Conservation (phyloP, 1,140 invertebrate genomes). For the Meloidogyne floridensis region DNA sequence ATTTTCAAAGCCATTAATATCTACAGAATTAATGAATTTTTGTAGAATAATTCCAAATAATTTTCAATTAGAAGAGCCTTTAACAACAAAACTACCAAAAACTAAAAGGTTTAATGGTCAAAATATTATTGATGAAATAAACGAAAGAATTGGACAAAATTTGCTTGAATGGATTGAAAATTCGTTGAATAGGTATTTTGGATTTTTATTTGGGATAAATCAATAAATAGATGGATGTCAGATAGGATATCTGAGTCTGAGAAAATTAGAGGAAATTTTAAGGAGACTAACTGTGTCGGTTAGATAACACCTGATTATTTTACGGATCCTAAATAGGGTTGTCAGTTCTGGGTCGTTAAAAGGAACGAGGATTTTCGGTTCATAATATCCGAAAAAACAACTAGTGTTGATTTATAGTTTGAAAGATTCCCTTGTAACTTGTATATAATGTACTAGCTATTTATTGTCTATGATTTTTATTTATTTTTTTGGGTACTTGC, state of each 20-base stretch:
- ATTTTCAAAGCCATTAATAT: not conserved
- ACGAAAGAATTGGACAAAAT: conserved; percentile 1
- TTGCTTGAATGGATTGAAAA: conserved; percentile 28
- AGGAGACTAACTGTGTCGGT: too few species aligned
- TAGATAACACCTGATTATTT: too few species aligned
- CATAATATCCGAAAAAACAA: too few species aligned
- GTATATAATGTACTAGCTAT: too few species aligned
- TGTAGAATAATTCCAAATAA: not conserved
- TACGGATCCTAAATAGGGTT: too few species aligned
- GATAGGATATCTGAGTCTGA: not conserved
- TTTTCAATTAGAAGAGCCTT: not conserved
- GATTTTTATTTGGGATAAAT: not conserved
- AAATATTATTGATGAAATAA: conserved; percentile 10
- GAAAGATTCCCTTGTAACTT: too few species aligned
- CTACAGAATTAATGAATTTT: conserved; percentile 12
- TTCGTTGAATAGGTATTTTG: conserved; percentile 36
- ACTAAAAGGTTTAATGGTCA: not conserved
- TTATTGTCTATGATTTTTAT: too few species aligned
- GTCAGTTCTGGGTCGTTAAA: too few species aligned
- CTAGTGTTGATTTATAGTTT: too few species aligned
- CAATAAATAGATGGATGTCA: not conserved
- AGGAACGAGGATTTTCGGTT: too few species aligned
- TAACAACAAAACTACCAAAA: not conserved
- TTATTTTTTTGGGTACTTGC: too few species aligned
- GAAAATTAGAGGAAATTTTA: too few species aligned